phyloP scores from a whole-genome alignment of 2,797 vertebrate genomes.

The Fratercula arctica region DNA sequence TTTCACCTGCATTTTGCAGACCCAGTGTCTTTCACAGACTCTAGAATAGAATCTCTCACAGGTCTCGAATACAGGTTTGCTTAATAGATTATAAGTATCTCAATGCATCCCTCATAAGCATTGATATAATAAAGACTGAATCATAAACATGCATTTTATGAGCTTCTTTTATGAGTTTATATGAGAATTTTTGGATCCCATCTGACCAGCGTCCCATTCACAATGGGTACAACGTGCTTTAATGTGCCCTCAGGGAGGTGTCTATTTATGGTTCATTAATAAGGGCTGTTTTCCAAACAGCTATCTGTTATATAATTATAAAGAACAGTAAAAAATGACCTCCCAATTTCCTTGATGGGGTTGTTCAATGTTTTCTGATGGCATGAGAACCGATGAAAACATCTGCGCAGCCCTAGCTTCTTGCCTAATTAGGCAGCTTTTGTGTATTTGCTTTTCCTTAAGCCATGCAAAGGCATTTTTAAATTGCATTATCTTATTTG shows the following conservation, averaged over 20 bases:
- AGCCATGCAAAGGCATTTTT: not conserved
- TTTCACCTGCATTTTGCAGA: not conserved
- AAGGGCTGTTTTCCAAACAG: constrained; percentile 58
- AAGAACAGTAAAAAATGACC: constrained; percentile 31
- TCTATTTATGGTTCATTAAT: constrained; percentile 67
- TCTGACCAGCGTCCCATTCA: not conserved
- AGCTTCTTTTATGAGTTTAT: not conserved
- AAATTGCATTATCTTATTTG: constrained; percentile 4
- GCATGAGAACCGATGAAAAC: constrained; percentile 13
- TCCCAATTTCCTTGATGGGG: not conserved
- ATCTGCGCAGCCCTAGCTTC: not conserved
- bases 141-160: constrained; percentile 25
- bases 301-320: constrained; percentile 57
- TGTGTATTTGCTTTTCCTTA: constrained; percentile 56
- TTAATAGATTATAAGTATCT: not conserved
- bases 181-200: constrained; percentile 9
- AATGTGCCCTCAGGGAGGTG: not conserved
- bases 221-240: not conserved
- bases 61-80: not conserved
- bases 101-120: not conserved
- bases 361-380: not conserved
- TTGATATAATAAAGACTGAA: not conserved
- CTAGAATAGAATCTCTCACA: not conserved
- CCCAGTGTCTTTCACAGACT: not conserved
- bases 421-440: constrained; percentile 2